Base-by-base conservation (phyloP, 2,797 vertebrate species). In the Bufotes viridis region DNA sequence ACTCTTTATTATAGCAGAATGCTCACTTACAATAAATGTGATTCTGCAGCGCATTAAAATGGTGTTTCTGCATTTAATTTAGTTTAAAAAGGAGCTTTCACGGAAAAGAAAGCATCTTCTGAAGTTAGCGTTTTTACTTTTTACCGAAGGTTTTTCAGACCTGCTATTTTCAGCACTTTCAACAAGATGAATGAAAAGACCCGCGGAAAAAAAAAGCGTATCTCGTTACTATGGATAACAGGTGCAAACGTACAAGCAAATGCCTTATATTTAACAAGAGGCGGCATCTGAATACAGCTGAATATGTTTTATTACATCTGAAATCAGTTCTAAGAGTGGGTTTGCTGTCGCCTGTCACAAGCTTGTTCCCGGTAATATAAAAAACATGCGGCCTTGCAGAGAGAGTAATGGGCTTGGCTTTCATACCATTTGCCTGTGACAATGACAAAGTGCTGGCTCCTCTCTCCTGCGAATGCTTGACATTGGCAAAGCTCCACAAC, bases 321-420 rank as follows among this genome's bases (percentile, higher is more conserved):
- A 82, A 86, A 89, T 89, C 84, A 86, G 74, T 83, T 83, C 85
- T 87, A 79, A 87, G 84, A 86, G 74, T 81, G 67, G 81, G 72
- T 87, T 89, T 89, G 81, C 88, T 86, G 84, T 89, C 63, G 84
- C 70, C 74, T 87, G 88, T 89, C 88, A 82, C 84, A 76, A 60
- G 55, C 84, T 89, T 85, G 80, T 87, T 87, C 84, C 70, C 49
- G 26, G 78, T 89, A 86, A 89, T 89, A 89, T 83, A 87, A 89
- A 87, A 89, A 89, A 86, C 88, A 89, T 79, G 72, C 87, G 65
- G 74, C 80, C 69, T 75, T 89, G 88, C 83, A 65, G 72, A 83
- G 84, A 89, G 84, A 89, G 84, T 87, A 89, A 89, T 89, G 88
- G 84, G 88, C 88, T 89, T 89, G 84, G 88, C 88, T 89, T 89